Evolutionary conservation across 2,113 vertebrate genomes (phyloP), one percentile per base, ranked within the genome.

Genomic region (Aramus guarauna): DNA sequence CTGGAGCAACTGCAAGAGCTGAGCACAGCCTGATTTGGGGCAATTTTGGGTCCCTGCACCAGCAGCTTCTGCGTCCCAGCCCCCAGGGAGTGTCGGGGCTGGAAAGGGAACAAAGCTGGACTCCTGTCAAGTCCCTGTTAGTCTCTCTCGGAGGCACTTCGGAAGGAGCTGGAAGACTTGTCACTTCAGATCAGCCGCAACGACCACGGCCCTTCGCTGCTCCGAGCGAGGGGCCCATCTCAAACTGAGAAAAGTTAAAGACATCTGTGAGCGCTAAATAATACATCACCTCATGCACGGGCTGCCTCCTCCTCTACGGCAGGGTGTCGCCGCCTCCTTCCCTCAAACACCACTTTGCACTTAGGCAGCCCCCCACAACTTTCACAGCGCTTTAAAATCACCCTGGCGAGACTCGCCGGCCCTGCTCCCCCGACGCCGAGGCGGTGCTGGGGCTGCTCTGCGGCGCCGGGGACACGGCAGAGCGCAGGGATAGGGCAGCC

Each of bases 231-330:
- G 34, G 93, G 89, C 90, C 79, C 36, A 4, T 39, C 86, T 92
- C 73, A 3, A 71, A 95, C 55, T 75, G 91, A 71, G 92, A 29
- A 85, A 96, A 93, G 90, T 93, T 93, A 1, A 3, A 79, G 92
- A 94, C 96, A 97, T 93, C 96, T 96, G 96, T 9, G 90, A 76
- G 88, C 5, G 8, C 87, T 96, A 26, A 97, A 97, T 96, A 96
- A 97, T 85, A 6, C 55, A 97, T 95, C 47, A 13, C 37, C 68
- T 18, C 34, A 2, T 0, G 66, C 43, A 3, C 5, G 59, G 67
- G 76, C 79, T 8, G 91, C 84, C 41, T 12, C 72, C 37, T 24
- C 45, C 73, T 45, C 78, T 4, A 3, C 21, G 59, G 52, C 76
- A 21, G 20, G 20, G 55, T 9, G 56, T 16, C 69, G 1, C 30